These are phyloP conservation scores for Odontothrips loti DNA, from an alignment of 2,888 invertebrate species.

Conservation along the genomic window DNA sequence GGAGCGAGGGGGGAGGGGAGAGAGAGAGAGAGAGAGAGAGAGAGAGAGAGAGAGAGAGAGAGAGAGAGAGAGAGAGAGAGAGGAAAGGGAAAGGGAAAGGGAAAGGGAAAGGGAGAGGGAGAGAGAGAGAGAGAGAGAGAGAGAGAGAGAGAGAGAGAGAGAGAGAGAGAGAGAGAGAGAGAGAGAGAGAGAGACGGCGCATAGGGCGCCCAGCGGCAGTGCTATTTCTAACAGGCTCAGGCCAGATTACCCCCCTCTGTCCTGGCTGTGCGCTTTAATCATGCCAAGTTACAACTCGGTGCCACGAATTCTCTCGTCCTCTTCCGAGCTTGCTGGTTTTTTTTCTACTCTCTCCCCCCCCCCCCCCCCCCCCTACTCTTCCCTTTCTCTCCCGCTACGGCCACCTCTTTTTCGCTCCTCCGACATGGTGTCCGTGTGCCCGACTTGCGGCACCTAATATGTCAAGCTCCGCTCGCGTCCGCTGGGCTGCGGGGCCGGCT, in stretches of 20 bases:
- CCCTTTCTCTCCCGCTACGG: not conserved
- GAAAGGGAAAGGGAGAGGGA: not conserved
- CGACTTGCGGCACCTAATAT: not conserved
- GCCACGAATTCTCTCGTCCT: slow-evolving; percentile 15
- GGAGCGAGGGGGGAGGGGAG: not conserved
- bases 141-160: not conserved
- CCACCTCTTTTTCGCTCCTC: not conserved
- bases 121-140: no score
- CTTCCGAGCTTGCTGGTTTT: not conserved
- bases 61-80: no score
- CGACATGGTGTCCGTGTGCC: no score
- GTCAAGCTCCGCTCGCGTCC: slow-evolving; percentile 31
- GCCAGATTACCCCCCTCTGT: not conserved
- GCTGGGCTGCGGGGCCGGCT: no score
- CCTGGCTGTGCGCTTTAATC: not conserved
- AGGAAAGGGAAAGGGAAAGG: no score
- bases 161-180: not conserved
- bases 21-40: no score
- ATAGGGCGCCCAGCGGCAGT: not conserved
- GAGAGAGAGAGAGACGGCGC: not conserved
- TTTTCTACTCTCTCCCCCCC: not conserved
- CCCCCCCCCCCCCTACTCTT: slow-evolving; percentile 8
- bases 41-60: not conserved
- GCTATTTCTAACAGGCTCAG: not conserved
- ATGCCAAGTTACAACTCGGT: not conserved